Evolutionary conservation across 2,113 vertebrate genomes (phyloP).

Genomic region (Amphilophus citrinellus): DNA sequence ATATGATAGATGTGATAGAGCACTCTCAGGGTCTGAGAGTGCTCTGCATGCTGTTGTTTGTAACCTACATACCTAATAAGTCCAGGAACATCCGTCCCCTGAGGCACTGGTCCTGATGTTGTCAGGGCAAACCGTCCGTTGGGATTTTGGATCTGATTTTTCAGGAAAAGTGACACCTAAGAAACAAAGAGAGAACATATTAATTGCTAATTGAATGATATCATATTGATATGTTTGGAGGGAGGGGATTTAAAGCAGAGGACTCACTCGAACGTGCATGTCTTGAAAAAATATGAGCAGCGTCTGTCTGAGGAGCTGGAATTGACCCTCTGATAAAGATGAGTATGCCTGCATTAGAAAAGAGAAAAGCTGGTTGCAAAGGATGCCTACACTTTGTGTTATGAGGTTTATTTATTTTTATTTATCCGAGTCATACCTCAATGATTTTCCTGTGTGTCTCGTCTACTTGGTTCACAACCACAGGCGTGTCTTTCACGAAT

Average conservation of each 20-base stretch:
- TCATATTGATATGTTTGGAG: not conserved
- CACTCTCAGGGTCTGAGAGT: too few relatives aligned
- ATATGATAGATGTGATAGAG: not conserved
- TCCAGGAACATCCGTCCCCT: conserved; percentile 89
- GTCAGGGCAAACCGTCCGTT: conserved; percentile 89
- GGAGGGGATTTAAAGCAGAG: not conserved
- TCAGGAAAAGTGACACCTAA: conserved; percentile 93
- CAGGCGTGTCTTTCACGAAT: conserved; percentile 85
- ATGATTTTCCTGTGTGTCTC: conserved; percentile 87
- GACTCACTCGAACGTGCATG: conserved; percentile 90
- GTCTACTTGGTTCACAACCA: conserved; percentile 87
- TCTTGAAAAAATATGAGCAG: conserved; percentile 94
- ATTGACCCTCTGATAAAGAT: conserved; percentile 84
- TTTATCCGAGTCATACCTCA: conserved; percentile 79
- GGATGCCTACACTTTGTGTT: not conserved
- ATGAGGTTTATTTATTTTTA: not conserved
- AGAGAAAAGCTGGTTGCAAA: not conserved
- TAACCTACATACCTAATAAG: conserved; percentile 86
- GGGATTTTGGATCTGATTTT: conserved; percentile 90
- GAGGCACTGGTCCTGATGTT: conserved; percentile 88
- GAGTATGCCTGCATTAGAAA: conserved; percentile 81
- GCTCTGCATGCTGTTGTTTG: not conserved
- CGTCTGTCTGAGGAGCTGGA: conserved; percentile 93
- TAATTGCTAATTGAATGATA: not conserved
- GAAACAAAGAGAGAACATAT: not conserved